phyloP scores from a whole-genome alignment of 2,113 vertebrate species.

The Semicossyphus pulcher region DNA sequence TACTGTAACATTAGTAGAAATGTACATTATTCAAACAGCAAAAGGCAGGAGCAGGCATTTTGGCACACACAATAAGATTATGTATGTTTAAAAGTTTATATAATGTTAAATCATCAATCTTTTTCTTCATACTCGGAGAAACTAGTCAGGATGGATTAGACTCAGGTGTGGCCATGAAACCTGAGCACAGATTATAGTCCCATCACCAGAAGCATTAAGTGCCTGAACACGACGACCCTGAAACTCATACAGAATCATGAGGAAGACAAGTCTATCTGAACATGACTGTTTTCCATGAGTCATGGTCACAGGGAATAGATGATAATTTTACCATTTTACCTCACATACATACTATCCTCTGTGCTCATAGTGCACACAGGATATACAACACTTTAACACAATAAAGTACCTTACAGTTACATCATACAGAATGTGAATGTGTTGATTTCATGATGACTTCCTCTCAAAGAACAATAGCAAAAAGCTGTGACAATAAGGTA shows the following conservation, averaged over 20 bases:
- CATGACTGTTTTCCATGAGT: neutral
- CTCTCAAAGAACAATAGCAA: conserved; percentile 34
- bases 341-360: conserved; percentile 9
- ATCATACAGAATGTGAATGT: neutral
- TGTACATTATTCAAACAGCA: neutral
- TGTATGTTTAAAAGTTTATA: too few species aligned
- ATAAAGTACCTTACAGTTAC: neutral
- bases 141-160: too few species aligned
- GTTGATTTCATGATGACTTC: conserved; percentile 25
- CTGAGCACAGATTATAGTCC: neutral
- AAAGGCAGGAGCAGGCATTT: neutral
- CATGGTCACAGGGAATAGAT: neutral
- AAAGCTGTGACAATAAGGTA: conserved; percentile 11
- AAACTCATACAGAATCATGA: conserved; percentile 3
- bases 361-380: conserved; percentile 8
- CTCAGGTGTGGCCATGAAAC: neutral
- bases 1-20: conserved; percentile 1
- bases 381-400: neutral
- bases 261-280: neutral
- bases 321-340: neutral
- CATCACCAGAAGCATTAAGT: neutral
- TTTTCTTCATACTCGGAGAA: too few species aligned
- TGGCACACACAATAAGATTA: neutral
- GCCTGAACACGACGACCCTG: neutral
- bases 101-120: too few species aligned